phyloP scores from a whole-genome alignment of 1,140 invertebrate genomes.

The Anoplophora glabripennis region DNA sequence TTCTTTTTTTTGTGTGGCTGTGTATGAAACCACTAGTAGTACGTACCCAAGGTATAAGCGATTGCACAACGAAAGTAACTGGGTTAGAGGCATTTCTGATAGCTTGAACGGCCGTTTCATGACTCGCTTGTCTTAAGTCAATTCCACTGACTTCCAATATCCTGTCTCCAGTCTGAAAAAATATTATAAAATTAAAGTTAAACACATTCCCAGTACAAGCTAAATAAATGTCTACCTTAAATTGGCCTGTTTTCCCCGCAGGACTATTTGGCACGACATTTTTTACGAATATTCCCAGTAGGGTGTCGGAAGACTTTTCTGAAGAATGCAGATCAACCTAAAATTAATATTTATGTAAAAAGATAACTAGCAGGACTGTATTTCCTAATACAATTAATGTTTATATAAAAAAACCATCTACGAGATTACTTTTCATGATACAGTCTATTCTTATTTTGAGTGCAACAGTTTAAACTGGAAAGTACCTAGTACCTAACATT shows the following conservation, averaged over 20 bases:
- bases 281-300: constrained; percentile 97
- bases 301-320: constrained; percentile 42
- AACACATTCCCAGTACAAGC: not conserved
- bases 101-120: constrained; percentile 93
- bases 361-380: not conserved
- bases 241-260: constrained; percentile 81
- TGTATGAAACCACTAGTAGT: not conserved
- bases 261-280: constrained; percentile 93
- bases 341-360: not conserved
- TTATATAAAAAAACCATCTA: too few species aligned
- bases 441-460: too few species aligned
- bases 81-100: constrained; percentile 89
- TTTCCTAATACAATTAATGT: constrained; percentile 23
- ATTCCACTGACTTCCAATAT: constrained; percentile 91
- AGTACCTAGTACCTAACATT: too few species aligned
- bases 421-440: too few species aligned
- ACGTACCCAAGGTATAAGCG: constrained; percentile 75
- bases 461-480: too few species aligned
- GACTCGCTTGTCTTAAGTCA: constrained; percentile 85
- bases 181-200: constrained; percentile 1
- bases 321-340: constrained; percentile 59
- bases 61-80: constrained; percentile 90
- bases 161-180: constrained; percentile 76
- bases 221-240: constrained; percentile 67
- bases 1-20: too few species aligned